These are phyloP conservation scores for Anastrepha ludens DNA, from an alignment of 1,140 invertebrate species.

Conservation along the genomic window DNA sequence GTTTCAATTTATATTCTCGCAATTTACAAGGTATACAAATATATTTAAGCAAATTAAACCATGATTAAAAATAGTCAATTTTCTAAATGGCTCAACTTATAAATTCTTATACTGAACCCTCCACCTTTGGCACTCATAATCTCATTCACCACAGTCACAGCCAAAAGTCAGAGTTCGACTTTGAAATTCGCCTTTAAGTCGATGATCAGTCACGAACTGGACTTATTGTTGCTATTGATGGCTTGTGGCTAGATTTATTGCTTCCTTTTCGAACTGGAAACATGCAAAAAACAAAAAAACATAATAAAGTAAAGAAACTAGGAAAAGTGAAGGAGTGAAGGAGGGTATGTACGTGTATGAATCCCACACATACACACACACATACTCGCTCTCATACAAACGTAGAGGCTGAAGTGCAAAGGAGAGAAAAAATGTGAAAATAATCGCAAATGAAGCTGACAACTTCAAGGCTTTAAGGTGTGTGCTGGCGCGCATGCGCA, in stretches of 20 bases:
- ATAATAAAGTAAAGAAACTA: not conserved
- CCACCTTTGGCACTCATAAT: not conserved
- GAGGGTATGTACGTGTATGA: not conserved
- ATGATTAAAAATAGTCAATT: no score
- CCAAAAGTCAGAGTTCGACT: not conserved
- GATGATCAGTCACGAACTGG: constrained; percentile 37
- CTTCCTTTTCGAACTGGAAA: not conserved
- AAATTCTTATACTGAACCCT: not conserved
- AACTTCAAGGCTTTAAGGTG: constrained; percentile 50
- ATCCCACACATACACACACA: not conserved
- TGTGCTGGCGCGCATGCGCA: constrained; percentile 5
- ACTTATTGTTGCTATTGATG: not conserved
- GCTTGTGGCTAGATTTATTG: not conserved
- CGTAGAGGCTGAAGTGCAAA: not conserved
- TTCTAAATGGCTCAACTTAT: no score
- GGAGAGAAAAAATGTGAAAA: constrained; percentile 6
- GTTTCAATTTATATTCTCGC: no score
- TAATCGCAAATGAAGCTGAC: constrained; percentile 14
- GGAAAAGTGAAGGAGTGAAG: constrained; percentile 16
- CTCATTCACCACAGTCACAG: not conserved
- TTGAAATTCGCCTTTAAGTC: not conserved
- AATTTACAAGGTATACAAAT: no score
- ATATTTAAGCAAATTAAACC: no score
- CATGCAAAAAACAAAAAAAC: not conserved
- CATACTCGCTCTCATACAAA: not conserved